phyloP scores from a whole-genome alignment of 2,113 vertebrate genomes.

The Prinia subflava region DNA sequence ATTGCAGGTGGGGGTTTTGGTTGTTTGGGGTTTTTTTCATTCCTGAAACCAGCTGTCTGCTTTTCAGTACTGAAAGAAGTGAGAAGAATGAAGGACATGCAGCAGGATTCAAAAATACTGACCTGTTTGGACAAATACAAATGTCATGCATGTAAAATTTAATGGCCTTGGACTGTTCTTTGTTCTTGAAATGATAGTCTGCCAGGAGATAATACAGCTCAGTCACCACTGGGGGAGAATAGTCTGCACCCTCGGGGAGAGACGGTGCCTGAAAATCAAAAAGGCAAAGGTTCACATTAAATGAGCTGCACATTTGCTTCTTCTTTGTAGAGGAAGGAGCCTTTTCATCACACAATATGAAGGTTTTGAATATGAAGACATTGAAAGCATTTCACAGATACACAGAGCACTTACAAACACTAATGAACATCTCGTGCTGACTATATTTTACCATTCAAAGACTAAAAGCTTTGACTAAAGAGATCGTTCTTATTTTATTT shows the following conservation, averaged over 20 bases:
- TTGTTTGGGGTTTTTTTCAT: not conserved
- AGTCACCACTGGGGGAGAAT: conserved; percentile 84
- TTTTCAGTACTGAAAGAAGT: not conserved
- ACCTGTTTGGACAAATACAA: conserved; percentile 94
- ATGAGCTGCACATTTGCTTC: not conserved
- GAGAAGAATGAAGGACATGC: not conserved
- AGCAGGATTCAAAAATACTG: not conserved
- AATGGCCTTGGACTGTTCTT: conserved; percentile 97
- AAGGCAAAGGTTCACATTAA: not conserved
- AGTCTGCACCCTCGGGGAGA: conserved; percentile 85
- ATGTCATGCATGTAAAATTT: conserved; percentile 99
- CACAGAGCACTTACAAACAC: not conserved
- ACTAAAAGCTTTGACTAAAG: not conserved
- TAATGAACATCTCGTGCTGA: not conserved
- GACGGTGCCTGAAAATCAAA: conserved; percentile 78
- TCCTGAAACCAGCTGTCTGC: not conserved
- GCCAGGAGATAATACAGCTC: conserved; percentile 96
- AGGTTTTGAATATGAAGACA: not conserved
- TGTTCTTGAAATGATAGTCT: conserved; percentile 99
- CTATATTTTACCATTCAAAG: not conserved
- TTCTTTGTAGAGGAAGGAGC: not conserved
- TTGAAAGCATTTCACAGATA: not conserved
- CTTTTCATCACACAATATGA: not conserved
- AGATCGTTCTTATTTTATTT: not conserved
- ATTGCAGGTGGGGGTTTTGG: not conserved